Base-by-base conservation (phyloP, 2,797 vertebrate genomes). In the Liparis tanakae region DNA sequence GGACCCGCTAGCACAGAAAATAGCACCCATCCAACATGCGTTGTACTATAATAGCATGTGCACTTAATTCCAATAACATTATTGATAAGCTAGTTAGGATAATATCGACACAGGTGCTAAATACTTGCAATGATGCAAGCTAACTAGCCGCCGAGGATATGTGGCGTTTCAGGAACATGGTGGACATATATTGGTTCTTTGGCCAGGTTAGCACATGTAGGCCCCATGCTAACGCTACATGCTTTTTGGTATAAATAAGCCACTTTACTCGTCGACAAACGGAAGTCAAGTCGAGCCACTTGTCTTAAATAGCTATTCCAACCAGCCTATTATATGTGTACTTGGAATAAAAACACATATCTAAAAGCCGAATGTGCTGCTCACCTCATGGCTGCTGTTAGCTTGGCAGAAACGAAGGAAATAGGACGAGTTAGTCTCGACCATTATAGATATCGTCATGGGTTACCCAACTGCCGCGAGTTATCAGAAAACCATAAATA, bases 371-470 rank as follows among this genome's bases (percentile, higher is more conserved):
- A 18, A 56, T 6, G 13, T 34, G 4, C 44, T 8, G 1, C 82
- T 87, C 51, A 93, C 92, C 91, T 93, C 91, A 91, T 91, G 85
- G 79, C 84, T 91, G 78, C 85, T 4, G 55, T 14, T 87, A 79
- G 84, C 78, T 87, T 62, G 63, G 50, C 1, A 44, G 44, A 80
- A 8, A 69, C 59, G 64, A 18, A 71, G 74, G 85, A 82, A 89
- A 72, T 70, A 55, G 83, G 72, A 22, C 0, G 15, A 3, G 0
- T 6, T 0, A 22, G 86, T 3, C 20, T 0, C 1, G 54, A 88
- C 91, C 86, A 93, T 80, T 85, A 50, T 69, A 76, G 3, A 7
- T 10, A 9, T 34, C 12, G 5, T 33, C 57, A 43, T 13, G 72
- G 84, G 79, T 70, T 15, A 56, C 0, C 66, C 22, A 1, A 72